phyloP scores from a whole-genome alignment of 1,140 invertebrate species.

The Hypothenemus hampei region DNA sequence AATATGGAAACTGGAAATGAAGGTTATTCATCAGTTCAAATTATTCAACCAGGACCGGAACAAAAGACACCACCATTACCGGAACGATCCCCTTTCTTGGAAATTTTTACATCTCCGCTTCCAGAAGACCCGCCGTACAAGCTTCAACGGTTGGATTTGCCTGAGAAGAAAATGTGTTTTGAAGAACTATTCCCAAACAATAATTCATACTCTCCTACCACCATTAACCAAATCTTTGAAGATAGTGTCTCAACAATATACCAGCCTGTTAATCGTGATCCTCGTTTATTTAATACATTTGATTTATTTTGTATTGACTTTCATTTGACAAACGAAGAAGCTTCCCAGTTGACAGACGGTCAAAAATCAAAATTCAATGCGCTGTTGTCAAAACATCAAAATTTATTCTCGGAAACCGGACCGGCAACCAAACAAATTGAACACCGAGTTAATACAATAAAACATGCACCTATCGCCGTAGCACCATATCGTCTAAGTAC shows the following conservation, averaged over 20 bases:
- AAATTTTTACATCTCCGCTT: neutral
- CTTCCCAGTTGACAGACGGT: neutral
- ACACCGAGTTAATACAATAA: neutral
- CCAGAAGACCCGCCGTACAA: neutral
- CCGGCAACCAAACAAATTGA: neutral
- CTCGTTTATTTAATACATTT: neutral
- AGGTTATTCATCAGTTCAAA: neutral
- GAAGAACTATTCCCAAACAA: no score
- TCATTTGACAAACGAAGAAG: neutral
- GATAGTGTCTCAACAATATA: neutral
- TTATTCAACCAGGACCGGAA: neutral
- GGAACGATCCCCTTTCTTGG: neutral
- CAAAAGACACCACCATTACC: neutral
- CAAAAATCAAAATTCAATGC: neutral
- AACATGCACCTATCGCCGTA: neutral
- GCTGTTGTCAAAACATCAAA: neutral
- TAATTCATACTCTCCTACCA: neutral
- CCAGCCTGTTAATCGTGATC: neutral
- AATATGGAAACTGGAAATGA: neutral
- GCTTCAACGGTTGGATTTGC: neutral
- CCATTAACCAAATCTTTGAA: neutral
- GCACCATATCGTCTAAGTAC: neutral
- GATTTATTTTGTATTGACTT: neutral
- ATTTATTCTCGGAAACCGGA: neutral
- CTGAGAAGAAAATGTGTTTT: neutral